A percentile compares a stretch with the other conserved stretches of the same genome.
phyloP scores from a whole-genome alignment of 1,140 invertebrate genomes.

The Bombus impatiens region DNA sequence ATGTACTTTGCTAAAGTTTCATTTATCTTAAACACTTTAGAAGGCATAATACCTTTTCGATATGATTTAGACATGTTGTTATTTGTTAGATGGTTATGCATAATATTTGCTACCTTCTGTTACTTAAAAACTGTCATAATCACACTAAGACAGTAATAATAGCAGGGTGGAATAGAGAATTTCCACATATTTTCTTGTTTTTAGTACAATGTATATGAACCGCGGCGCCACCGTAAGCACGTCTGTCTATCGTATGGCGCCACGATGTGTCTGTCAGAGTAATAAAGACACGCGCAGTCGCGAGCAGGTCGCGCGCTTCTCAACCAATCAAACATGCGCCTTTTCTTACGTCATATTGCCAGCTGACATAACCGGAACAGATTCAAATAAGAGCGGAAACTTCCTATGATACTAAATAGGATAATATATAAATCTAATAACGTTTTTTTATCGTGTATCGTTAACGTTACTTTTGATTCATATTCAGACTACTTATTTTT shows the following conservation, averaged over 20 bases:
- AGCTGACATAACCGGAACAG: constrained; percentile 62
- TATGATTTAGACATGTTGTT: not conserved
- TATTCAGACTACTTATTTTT: not conserved
- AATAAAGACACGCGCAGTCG: constrained; percentile 32
- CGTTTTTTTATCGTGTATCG: not conserved
- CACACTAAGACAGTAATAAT: not conserved
- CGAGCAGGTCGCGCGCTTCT: constrained; percentile 32
- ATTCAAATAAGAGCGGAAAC: constrained; percentile 52
- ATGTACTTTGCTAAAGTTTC: not conserved
- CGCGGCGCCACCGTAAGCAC: not conserved
- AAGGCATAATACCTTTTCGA: not conserved
- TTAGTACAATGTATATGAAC: constrained; percentile 10
- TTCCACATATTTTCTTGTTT: not conserved
- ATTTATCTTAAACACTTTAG: not conserved
- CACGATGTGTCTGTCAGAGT: constrained; percentile 18
- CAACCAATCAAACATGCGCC: constrained; percentile 46
- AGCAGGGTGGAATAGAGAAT: not conserved
- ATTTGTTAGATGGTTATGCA: not conserved
- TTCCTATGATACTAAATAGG: not conserved
- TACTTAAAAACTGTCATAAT: not conserved
- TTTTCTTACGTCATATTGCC: constrained; percentile 55
- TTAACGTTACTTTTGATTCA: not conserved
- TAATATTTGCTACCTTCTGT: not conserved
- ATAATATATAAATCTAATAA: not conserved
- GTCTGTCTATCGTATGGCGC: constrained; percentile 23